Evolutionary conservation across 2,113 vertebrate species (phyloP), one percentile per base, ranked within the genome.

Genomic region (Xenus cinereus): DNA sequence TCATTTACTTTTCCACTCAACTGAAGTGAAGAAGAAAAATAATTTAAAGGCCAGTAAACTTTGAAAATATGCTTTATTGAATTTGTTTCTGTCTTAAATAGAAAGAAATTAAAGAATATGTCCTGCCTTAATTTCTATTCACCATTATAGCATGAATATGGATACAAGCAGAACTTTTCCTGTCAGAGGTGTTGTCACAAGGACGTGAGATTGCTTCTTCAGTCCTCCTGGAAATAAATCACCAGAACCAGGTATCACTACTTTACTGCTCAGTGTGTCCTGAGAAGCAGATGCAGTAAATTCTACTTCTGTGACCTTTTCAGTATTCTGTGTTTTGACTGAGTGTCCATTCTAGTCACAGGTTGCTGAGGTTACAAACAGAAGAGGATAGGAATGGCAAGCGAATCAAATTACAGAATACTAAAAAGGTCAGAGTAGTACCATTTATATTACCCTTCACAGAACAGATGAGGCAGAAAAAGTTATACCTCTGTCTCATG

Each of bases 391-490:
- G 75, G 84, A 85, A 96, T 92, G 89, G 96, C 91, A 98, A 97
- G 96, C 5, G 13, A 98, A 97, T 98, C 97, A 98, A 98, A 97
- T 97, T 95, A 93, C 39, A 96, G 97, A 97, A 98, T 97, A 90
- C 88, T 97, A 93, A 98, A 98, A 98, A 98, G 97, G 97, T 98
- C 97, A 97, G n/a, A 87, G 91, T 87, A 87, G 73, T 90, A 94
- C 88, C 74, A 62, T 96, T 97, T 95, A 96, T 94, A 97, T 97
- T 97, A 96, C 94, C 96, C 71, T 96, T 97, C 90, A 95, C 53
- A 94, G 71, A 97, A 95, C 73, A 95, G 87, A 96, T 95, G 85
- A 95, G 66, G 90, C 51, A 92, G 88, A 93, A 95, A 93, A 97
- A 95, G 83, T 84, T 96, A 80, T 95, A 96, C 89, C 74, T 96